These are phyloP conservation scores for Saccostrea cuccullata DNA, from an alignment of 1,140 invertebrate genomes.

Conservation along the genomic window DNA sequence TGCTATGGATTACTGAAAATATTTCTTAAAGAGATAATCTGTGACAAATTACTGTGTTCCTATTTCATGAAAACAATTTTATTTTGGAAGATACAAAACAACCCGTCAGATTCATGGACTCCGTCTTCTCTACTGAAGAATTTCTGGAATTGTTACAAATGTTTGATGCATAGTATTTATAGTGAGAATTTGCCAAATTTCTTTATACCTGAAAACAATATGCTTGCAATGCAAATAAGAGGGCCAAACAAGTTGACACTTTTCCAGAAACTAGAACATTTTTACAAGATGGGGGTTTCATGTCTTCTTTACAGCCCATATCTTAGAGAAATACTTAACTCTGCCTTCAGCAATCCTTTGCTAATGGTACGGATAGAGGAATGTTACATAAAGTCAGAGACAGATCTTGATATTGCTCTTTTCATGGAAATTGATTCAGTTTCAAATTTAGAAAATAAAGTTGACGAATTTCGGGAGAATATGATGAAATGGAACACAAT, in stretches of 20 bases:
- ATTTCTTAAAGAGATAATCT: slow-evolving; percentile 23
- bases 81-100: slow-evolving; percentile 23
- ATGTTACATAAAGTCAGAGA: neutral
- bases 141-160: slow-evolving; percentile 39
- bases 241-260: neutral
- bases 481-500: neutral
- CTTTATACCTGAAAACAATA: slow-evolving; percentile 42
- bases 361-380: neutral
- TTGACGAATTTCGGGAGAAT: neutral
- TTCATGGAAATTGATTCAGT: neutral
- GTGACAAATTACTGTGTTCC: slow-evolving; percentile 36
- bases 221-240: neutral
- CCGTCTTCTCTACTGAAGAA: neutral
- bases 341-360: neutral
- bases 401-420: neutral
- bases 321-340: neutral
- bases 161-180: neutral
- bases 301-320: neutral
- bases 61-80: slow-evolving; percentile 44
- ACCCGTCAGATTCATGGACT: neutral
- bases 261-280: neutral
- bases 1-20: slow-evolving; percentile 42
- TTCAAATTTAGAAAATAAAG: neutral
- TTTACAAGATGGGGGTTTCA: neutral
- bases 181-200: slow-evolving; percentile 18